phyloP scores from a whole-genome alignment of 2,888 invertebrate genomes.

The Drosophila lacicola region DNA sequence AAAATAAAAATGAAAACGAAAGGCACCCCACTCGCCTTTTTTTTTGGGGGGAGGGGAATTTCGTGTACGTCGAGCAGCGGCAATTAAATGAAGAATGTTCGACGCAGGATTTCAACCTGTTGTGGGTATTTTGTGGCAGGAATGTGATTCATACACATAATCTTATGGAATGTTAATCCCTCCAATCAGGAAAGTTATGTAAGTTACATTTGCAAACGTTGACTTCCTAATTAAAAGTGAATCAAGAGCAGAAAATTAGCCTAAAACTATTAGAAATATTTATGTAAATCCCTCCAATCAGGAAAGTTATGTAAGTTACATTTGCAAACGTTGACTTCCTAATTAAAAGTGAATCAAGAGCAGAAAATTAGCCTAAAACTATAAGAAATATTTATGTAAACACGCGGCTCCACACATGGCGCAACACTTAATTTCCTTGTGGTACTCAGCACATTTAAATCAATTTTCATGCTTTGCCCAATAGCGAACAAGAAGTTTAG shows the following conservation, averaged over 20 bases:
- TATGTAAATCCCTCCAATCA: conserved; percentile 21
- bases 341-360: conserved; percentile 41
- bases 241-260: conserved; percentile 25
- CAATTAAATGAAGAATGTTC: conserved; percentile 55
- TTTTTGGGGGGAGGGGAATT: conserved; percentile 1
- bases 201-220: conserved; percentile 2
- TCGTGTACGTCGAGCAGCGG: conserved; percentile 15
- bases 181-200: conserved; percentile 25
- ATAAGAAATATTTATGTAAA: conserved; percentile 12
- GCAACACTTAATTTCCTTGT: conserved; percentile 13
- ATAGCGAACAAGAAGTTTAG: conserved; percentile 20
- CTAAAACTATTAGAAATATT: conserved; percentile 15
- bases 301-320: conserved; percentile 13
- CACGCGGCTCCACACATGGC: conserved; percentile 10
- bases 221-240: conserved; percentile 37
- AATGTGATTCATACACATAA: conserved; percentile 1
- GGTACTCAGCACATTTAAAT: conserved; percentile 21
- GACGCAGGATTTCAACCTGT: background rate
- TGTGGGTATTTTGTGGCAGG: conserved; percentile 1
- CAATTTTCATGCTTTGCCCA: conserved; percentile 27
- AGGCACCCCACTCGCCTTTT: conserved; percentile 34
- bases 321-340: conserved; percentile 6
- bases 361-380: conserved; percentile 18
- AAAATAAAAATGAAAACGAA: conserved; percentile 37
- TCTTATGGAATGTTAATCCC: conserved; percentile 5